These are phyloP conservation scores for Pseudorectes ferrugineus DNA, from an alignment of 2,113 vertebrate species.

Conservation along the genomic window DNA sequence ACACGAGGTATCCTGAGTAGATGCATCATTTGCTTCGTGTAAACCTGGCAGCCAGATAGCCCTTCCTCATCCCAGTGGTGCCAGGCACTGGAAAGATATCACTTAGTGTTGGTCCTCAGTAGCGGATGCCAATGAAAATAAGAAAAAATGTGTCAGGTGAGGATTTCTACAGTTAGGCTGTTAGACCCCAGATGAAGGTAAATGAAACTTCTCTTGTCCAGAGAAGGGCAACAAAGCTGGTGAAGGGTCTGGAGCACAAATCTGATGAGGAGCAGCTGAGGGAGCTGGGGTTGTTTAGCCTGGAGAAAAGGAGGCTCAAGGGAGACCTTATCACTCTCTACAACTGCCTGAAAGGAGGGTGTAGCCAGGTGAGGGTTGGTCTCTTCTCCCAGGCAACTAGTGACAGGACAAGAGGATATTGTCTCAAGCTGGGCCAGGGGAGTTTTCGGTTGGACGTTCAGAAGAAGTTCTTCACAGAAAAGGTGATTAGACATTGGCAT, in stretches of 20 bases:
- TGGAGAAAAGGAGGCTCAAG: neutral
- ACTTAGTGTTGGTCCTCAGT: neutral
- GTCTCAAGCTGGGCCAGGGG: neutral
- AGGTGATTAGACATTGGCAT: neutral
- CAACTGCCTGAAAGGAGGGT: neutral
- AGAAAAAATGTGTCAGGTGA: neutral
- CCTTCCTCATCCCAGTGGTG: neutral
- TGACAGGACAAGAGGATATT: neutral
- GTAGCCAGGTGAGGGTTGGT: accelerated
- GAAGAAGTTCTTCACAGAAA: neutral
- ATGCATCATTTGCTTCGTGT: neutral
- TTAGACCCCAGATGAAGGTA: neutral
- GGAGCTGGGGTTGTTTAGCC: neutral
- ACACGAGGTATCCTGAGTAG: neutral
- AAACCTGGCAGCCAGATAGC: neutral
- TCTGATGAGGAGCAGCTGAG: neutral
- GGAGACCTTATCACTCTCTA: neutral
- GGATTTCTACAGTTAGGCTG: neutral
- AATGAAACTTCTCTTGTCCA: neutral
- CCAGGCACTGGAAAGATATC: neutral
- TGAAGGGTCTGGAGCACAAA: neutral
- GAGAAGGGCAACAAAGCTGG: neutral
- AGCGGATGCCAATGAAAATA: neutral
- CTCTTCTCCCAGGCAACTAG: neutral
- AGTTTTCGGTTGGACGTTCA: neutral